These are phyloP conservation scores for Antedon mediterranea DNA, from an alignment of 53 echinoderm and acorn worm genomes.

Conservation along the genomic window DNA sequence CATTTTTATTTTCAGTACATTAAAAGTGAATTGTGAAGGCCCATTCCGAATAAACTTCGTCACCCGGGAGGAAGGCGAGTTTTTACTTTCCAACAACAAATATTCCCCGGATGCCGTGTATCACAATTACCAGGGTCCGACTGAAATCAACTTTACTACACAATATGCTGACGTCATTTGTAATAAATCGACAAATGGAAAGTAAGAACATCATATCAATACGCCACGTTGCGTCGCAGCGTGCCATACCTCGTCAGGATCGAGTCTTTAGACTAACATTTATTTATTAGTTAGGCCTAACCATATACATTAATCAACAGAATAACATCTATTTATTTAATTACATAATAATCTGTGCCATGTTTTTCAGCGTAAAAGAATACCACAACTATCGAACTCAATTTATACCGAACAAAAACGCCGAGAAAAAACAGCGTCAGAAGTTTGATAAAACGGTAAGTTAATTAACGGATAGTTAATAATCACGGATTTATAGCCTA, in stretches of 20 bases:
- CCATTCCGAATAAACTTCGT: conserved; percentile 47
- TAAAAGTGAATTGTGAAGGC: conserved; percentile 37
- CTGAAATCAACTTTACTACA: conserved; percentile 30
- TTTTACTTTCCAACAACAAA: conserved; percentile 2
- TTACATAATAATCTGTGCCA: not conserved
- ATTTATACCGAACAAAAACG: conserved; percentile 31
- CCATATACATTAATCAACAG: too few relatives aligned
- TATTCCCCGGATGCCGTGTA: conserved; percentile 20
- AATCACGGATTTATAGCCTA: not conserved
- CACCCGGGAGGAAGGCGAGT: conserved; percentile 33
- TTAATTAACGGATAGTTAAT: not conserved
- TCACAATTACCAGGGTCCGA: conserved; percentile 23
- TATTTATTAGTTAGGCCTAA: too few relatives aligned
- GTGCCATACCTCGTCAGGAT: too few relatives aligned
- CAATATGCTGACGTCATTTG: conserved; percentile 68
- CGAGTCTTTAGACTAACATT: too few relatives aligned
- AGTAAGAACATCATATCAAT: conserved; percentile 16
- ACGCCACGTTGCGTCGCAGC: too few relatives aligned
- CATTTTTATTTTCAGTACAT: conserved; percentile 11
- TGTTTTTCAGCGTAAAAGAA: conserved; percentile 13
- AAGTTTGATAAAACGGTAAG: conserved; percentile 23
- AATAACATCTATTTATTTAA: too few relatives aligned
- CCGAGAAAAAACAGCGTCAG: conserved; percentile 12
- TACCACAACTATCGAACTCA: conserved; percentile 78
- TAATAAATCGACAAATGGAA: conserved; percentile 7